Percentiles rank a stretch among this genome's conserved stretches.
phyloP scores from a whole-genome alignment of 1,140 invertebrate species.

The Brachionus paranguensis region DNA sequence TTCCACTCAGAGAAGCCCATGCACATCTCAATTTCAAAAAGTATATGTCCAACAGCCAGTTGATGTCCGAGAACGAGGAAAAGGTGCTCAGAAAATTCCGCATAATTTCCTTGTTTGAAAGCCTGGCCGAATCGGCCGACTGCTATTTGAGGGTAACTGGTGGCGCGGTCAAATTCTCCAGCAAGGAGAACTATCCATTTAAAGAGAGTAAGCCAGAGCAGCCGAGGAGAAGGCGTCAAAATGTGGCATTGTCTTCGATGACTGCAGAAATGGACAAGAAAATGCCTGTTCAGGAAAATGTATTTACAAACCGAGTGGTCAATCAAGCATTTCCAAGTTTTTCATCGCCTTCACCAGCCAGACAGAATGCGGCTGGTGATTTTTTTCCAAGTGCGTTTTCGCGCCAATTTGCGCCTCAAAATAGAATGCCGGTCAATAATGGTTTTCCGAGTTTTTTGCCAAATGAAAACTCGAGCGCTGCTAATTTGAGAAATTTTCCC shows the following conservation, averaged over 20 bases:
- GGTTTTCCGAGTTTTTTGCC: constrained; percentile 22
- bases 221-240: constrained; percentile 30
- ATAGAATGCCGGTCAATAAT: background rate
- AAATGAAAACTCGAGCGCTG: background rate
- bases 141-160: background rate
- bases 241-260: constrained; percentile 29
- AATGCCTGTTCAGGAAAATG: background rate
- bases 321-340: background rate
- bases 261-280: background rate
- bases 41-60: background rate
- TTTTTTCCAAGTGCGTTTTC: constrained; percentile 14
- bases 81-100: background rate
- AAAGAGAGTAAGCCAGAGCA: background rate
- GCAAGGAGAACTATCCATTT: background rate
- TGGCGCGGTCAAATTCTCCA: background rate
- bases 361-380: background rate
- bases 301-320: background rate
- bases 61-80: background rate
- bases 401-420: background rate
- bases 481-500: no score
- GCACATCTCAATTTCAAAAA: background rate
- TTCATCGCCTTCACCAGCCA: background rate
- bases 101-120: background rate
- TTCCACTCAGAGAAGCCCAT: constrained; percentile 6
- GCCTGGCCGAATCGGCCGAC: background rate